Conservation (phyloP, 2,797 vertebrate species). For the Spinus olivaceus region DNA sequence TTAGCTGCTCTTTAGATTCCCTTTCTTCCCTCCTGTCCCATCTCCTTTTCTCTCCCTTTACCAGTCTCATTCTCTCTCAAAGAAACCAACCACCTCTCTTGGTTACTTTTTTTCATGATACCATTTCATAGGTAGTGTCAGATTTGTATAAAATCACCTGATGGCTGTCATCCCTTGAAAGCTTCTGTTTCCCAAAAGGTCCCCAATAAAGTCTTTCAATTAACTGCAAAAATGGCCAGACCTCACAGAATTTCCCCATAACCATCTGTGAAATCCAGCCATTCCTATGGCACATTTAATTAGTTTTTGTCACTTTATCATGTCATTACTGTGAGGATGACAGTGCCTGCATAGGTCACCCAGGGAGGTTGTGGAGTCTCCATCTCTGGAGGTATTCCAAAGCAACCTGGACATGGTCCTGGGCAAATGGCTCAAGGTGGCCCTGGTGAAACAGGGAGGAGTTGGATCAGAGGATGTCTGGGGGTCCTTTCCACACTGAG, state of each 20-base stretch:
- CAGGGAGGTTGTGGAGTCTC: not conserved
- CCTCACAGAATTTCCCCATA: not conserved
- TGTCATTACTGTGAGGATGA: not conserved
- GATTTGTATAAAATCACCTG: not conserved
- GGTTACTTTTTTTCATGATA: not conserved
- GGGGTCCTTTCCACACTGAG: not conserved
- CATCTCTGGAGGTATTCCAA: not conserved
- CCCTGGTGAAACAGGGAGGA: not conserved
- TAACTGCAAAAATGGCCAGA: not conserved
- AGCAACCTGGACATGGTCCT: not conserved
- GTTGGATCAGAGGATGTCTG: not conserved
- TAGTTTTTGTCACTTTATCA: not conserved
- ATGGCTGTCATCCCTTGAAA: not conserved
- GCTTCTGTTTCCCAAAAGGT: rapidly evolving
- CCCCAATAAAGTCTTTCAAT: not conserved
- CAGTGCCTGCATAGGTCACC: rapidly evolving
- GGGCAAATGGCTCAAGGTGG: not conserved
- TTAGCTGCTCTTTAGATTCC: not conserved
- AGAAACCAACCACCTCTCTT: not conserved
- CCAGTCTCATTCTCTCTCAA: not conserved
- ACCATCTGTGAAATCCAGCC: not conserved
- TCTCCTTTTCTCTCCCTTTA: not conserved
- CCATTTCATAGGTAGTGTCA: not conserved
- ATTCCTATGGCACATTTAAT: not conserved
- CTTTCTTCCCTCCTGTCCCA: not conserved